Percentiles rank a stretch among this genome's conserved stretches.
Conservation (phyloP, 2,797 vertebrate genomes). For the Sebastolobus alascanus region DNA sequence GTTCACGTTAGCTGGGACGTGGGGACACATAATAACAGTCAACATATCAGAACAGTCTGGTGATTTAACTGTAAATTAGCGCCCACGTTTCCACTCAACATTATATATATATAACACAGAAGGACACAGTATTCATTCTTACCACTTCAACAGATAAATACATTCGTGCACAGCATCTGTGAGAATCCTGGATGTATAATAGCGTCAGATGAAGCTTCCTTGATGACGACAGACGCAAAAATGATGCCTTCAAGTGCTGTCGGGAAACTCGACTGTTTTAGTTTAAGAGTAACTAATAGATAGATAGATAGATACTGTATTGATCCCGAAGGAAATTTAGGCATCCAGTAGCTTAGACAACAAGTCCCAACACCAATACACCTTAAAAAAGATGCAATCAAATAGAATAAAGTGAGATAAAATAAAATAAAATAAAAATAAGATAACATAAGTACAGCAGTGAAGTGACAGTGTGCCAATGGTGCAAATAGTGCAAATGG, state of each 20-base stretch:
- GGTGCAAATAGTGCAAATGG: too few relatives aligned
- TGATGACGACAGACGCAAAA: constrained; percentile 63
- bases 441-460: too few relatives aligned
- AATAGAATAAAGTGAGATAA: too few relatives aligned
- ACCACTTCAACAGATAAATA: constrained; percentile 53
- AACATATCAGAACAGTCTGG: background rate
- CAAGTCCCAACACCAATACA: too few relatives aligned
- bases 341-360: too few relatives aligned
- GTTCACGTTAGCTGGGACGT: constrained; percentile 19
- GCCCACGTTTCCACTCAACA: fast-evolving
- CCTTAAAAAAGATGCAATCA: too few relatives aligned
- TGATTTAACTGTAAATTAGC: background rate
- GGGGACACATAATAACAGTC: background rate
- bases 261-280: background rate
- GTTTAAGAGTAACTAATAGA: too few relatives aligned
- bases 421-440: too few relatives aligned
- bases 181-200: constrained; percentile 1
- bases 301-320: too few relatives aligned
- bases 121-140: constrained; percentile 20
- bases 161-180: constrained; percentile 45
- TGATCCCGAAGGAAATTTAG: too few relatives aligned
- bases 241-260: constrained; percentile 37
- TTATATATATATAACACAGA: background rate
- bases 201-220: constrained; percentile 40
- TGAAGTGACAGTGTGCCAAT: too few relatives aligned